Percentiles rank a stretch among this genome's conserved stretches.
These are phyloP conservation scores for Sinocyclocheilus maitianheensis DNA, from an alignment of 2,113 vertebrate genomes.

Conservation along the genomic window DNA sequence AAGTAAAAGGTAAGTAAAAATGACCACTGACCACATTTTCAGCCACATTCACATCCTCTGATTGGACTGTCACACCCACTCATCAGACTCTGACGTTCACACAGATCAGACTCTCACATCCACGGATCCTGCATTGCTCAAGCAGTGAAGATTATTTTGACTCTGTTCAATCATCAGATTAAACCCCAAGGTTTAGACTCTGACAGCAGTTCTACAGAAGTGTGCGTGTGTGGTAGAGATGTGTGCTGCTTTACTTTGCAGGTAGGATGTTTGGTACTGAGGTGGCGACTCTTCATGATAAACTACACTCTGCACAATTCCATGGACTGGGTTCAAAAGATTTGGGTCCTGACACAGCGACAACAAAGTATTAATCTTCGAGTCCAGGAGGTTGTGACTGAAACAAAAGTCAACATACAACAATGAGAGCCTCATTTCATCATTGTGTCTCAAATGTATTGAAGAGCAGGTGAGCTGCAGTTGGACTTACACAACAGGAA, in stretches of 20 bases:
- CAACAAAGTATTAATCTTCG: constrained; percentile 95
- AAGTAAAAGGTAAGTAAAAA: background rate
- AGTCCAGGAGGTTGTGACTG: constrained; percentile 96
- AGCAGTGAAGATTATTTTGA: too few species aligned
- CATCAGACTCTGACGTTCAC: background rate
- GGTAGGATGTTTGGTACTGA: constrained; percentile 92
- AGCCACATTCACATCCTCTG: background rate
- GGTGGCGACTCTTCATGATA: constrained; percentile 96
- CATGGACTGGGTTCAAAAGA: constrained; percentile 93
- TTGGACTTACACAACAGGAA: constrained; percentile 94
- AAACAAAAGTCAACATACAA: constrained; percentile 6
- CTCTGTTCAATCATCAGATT: too few species aligned
- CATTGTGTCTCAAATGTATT: too few species aligned
- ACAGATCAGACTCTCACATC: background rate
- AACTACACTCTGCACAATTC: constrained; percentile 95
- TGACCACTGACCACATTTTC: too few species aligned
- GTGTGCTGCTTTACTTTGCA: constrained; percentile 32
- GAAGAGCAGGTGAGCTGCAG: constrained; percentile 67
- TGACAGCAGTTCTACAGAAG: background rate
- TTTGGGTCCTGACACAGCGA: constrained; percentile 97
- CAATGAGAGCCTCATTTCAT: background rate
- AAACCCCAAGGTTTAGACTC: too few species aligned
- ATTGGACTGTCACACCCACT: background rate
- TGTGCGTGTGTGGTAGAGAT: background rate
- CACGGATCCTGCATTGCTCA: too few species aligned